phyloP scores from a whole-genome alignment of 2,888 invertebrate species.

The Erebia palarica region DNA sequence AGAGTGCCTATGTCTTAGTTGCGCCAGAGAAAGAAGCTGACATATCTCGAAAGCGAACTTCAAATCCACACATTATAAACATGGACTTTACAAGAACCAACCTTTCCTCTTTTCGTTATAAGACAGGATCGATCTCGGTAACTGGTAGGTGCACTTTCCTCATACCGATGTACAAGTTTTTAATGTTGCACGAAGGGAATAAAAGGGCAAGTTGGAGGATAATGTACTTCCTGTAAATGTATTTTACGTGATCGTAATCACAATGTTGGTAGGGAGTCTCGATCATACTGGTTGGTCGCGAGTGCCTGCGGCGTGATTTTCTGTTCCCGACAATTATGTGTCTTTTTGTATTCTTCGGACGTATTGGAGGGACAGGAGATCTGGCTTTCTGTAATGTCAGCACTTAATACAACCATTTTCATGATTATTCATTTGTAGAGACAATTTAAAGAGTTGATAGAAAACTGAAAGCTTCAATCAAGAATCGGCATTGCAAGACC shows the following conservation, averaged over 20 bases:
- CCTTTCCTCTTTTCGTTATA: conserved; percentile 60
- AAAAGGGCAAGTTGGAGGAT: conserved; percentile 38
- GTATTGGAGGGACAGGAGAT: conserved; percentile 45
- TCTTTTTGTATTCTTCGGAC: conserved; percentile 75
- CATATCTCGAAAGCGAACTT: conserved; percentile 78
- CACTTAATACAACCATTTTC: background rate
- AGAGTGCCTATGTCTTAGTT: conserved; percentile 73
- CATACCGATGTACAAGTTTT: conserved; percentile 60
- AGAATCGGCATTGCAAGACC: conserved; percentile 73
- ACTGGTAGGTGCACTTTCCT: conserved; percentile 72
- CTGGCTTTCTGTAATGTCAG: background rate
- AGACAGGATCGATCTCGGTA: conserved; percentile 61
- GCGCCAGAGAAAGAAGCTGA: conserved; percentile 75
- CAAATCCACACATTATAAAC: conserved; percentile 58
- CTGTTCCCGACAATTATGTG: conserved; percentile 67
- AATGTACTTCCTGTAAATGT: conserved; percentile 37
- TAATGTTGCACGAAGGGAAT: conserved; percentile 45
- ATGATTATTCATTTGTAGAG: background rate
- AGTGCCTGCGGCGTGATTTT: conserved; percentile 66
- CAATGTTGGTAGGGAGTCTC: conserved; percentile 50
- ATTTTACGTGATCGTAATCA: conserved; percentile 48
- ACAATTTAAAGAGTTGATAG: conserved; percentile 43
- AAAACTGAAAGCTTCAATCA: conserved; percentile 64
- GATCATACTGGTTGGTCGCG: conserved; percentile 49
- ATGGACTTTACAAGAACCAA: conserved; percentile 49